phyloP scores from a whole-genome alignment of 2,888 invertebrate species.

The Mimas tiliae region DNA sequence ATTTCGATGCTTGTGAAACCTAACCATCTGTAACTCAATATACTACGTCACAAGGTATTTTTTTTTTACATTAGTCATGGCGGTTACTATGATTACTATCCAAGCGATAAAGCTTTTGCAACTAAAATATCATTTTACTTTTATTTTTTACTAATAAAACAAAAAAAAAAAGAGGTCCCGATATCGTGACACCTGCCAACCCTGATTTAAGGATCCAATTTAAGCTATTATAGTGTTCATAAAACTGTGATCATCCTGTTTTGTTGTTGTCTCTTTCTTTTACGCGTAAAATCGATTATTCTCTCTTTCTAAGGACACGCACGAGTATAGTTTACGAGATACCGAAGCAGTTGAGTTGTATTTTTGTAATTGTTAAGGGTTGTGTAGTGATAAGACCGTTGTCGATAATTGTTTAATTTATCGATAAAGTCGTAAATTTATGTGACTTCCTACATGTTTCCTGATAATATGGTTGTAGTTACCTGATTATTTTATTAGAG shows the following conservation, averaged over 20 bases:
- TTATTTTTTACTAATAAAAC: neutral
- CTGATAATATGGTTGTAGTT: no score
- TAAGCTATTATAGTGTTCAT: conserved; percentile 81
- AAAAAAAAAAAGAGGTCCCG: neutral
- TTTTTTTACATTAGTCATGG: no score
- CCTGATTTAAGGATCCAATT: conserved; percentile 67
- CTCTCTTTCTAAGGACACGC: conserved; percentile 48
- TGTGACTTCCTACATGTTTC: neutral
- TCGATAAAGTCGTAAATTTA: neutral
- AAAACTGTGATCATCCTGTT: conserved; percentile 82
- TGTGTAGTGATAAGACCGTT: conserved; percentile 36
- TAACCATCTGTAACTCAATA: no score
- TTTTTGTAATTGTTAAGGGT: conserved; percentile 71
- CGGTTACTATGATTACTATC: no score
- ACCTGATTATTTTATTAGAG: no score
- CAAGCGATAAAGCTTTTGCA: no score
- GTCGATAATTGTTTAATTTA: conserved; percentile 11
- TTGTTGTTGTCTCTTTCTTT: conserved; percentile 58
- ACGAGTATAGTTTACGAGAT: conserved; percentile 75
- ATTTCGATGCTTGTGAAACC: no score
- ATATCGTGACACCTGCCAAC: conserved; percentile 32
- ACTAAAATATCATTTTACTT: neutral
- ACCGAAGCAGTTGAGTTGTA: conserved; percentile 65
- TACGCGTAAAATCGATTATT: conserved; percentile 34
- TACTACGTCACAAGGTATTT: no score